Conservation (phyloP, 2,113 vertebrate species). For the Octodon degus region DNA sequence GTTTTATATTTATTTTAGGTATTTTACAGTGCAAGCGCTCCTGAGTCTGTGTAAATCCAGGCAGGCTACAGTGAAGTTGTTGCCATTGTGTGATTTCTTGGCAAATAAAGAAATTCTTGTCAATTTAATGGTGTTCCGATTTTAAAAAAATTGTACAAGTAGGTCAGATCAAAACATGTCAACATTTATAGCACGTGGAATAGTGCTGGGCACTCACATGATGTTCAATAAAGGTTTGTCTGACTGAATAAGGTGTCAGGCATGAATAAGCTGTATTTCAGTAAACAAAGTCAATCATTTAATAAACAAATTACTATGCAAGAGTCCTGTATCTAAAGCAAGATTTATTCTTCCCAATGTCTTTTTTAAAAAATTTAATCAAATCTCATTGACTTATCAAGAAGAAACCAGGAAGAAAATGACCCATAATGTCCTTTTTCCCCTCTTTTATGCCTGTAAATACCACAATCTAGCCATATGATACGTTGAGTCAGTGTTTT, state of each 20-base stretch:
- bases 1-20: slow-evolving; percentile 38
- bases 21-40: background rate
- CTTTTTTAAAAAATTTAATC: slow-evolving; percentile 29
- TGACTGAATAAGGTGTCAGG: background rate
- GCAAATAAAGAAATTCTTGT: background rate
- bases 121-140: background rate
- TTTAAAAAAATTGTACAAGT: slow-evolving; percentile 33
- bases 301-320: background rate
- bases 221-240: background rate
- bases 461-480: background rate
- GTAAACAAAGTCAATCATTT: background rate
- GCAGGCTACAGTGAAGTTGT: background rate
- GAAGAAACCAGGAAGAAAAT: background rate
- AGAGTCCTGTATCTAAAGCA: background rate
- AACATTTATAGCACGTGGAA: background rate
- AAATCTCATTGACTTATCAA: background rate
- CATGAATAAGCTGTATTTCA: background rate
- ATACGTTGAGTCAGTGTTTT: background rate
- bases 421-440: background rate
- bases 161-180: background rate
- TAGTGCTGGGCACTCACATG: background rate
- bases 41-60: background rate
- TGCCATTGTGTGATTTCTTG: slow-evolving; percentile 1
- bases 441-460: background rate
- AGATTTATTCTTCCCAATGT: background rate